These are phyloP conservation scores for Stegophylla sp. DNA, from an alignment of 2,888 invertebrate species.

Conservation along the genomic window DNA sequence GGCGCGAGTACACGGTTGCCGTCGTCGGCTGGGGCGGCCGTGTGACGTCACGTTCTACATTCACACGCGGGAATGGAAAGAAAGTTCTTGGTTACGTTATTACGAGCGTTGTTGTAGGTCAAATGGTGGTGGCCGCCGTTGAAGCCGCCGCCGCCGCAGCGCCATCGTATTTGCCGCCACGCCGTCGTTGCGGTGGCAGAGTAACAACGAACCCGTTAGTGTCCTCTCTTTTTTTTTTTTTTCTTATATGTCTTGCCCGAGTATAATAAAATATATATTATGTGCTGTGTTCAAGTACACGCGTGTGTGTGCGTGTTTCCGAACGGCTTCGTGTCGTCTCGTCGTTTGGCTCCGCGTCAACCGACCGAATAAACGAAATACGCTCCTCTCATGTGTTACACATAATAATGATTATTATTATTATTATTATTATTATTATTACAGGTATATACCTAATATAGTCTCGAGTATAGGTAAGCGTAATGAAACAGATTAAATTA, in stretches of 20 bases:
- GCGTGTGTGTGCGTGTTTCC: not conserved
- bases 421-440: no score
- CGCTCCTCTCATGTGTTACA: no score
- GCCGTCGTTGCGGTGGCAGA: slow-evolving; percentile 33
- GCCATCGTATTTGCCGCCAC: no score
- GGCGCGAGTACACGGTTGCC: slow-evolving; percentile 18
- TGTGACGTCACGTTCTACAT: slow-evolving; percentile 58
- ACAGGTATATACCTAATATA: not conserved
- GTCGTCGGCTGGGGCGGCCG: not conserved
- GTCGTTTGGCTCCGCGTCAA: slow-evolving; percentile 14
- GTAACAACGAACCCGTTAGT: slow-evolving; percentile 47
- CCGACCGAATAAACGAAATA: slow-evolving; percentile 5
- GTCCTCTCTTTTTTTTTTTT: slow-evolving; percentile 4
- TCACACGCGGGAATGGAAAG: slow-evolving; percentile 52
- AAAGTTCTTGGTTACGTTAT: slow-evolving; percentile 59
- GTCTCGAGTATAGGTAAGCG: not conserved
- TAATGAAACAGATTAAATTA: not conserved
- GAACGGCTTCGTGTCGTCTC: slow-evolving; percentile 19
- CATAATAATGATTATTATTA: no score
- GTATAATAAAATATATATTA: no score
- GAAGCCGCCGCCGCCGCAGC: not conserved
- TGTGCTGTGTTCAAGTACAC: not conserved
- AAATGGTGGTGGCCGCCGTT: slow-evolving; percentile 40
- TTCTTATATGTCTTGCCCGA: no score
- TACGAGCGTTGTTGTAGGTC: slow-evolving; percentile 57